Percentiles rank a stretch among this genome's conserved stretches.
phyloP scores from a whole-genome alignment of 1,140 invertebrate genomes.

The Drosophila suzukii region DNA sequence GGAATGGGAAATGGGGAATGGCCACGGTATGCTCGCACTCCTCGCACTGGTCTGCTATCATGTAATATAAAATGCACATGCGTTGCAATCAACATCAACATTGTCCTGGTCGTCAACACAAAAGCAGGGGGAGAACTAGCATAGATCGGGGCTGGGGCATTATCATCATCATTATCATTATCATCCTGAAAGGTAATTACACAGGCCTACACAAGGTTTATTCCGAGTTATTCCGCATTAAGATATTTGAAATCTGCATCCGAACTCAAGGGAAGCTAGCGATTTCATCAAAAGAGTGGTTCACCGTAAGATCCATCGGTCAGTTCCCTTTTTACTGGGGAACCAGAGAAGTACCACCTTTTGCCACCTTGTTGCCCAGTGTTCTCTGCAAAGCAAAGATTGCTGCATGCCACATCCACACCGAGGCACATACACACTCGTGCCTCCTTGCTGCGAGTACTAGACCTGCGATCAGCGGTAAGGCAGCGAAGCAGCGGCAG shows the following conservation, averaged over 20 bases:
- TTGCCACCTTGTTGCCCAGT: conserved; percentile 19
- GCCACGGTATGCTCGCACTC: neutral
- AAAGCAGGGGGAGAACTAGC: neutral
- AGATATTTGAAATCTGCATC: no score
- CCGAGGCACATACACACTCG: conserved; percentile 4
- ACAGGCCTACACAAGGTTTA: conserved; percentile 1
- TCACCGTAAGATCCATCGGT: no score
- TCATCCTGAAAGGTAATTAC: conserved; percentile 33
- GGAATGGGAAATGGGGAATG: neutral
- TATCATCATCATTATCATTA: conserved; percentile 42
- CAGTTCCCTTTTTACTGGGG: no score
- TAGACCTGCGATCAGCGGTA: conserved; percentile 23
- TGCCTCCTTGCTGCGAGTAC: conserved; percentile 6
- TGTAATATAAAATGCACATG: conserved; percentile 55
- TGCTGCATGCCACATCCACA: conserved; percentile 35
- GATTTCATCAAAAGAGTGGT: no score
- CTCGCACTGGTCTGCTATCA: conserved; percentile 22
- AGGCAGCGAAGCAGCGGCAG: conserved; percentile 1
- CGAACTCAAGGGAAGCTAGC: no score
- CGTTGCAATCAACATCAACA: conserved; percentile 58
- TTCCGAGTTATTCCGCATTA: neutral
- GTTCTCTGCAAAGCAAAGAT: conserved; percentile 20
- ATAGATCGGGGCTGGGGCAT: conserved; percentile 23
- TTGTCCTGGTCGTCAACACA: conserved; percentile 42
- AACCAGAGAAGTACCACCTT: neutral